Conservation (phyloP, 1,140 invertebrate genomes). For the Zaprionus vittiger region DNA sequence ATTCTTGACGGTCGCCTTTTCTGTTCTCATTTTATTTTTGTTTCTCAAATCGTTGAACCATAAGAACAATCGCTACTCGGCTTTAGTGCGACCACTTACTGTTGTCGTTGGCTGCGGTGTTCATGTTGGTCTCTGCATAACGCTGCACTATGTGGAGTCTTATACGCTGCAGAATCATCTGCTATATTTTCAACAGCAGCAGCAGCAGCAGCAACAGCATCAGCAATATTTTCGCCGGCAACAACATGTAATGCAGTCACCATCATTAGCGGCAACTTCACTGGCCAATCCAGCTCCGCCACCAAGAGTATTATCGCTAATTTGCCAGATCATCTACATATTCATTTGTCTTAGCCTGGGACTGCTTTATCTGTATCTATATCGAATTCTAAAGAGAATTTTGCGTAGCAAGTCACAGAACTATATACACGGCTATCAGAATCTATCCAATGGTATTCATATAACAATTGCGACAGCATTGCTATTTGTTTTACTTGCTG, state of each 20-base stretch:
- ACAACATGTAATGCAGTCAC: constrained; percentile 44
- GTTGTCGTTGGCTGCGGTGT: constrained; percentile 90
- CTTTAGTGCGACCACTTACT: constrained; percentile 90
- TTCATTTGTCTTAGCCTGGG: constrained; percentile 91
- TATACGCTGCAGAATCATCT: constrained; percentile 77
- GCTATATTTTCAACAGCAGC: constrained; percentile 71
- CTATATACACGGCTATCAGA: constrained; percentile 88
- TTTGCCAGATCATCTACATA: constrained; percentile 93
- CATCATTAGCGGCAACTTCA: constrained; percentile 37
- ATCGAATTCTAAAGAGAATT: constrained; percentile 88
- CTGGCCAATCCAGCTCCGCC: constrained; percentile 59
- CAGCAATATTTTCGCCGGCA: constrained; percentile 56
- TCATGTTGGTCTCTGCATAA: constrained; percentile 91
- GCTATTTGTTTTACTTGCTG: constrained; percentile 91
- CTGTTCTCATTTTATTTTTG: constrained; percentile 93
- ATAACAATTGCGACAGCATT: constrained; percentile 93
- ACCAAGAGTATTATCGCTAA: constrained; percentile 87
- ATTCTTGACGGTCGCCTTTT: constrained; percentile 93
- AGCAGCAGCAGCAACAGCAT: constrained; percentile 68
- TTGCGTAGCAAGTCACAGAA: constrained; percentile 88
- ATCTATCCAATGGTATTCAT: constrained; percentile 91
- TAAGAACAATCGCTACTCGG: constrained; percentile 87
- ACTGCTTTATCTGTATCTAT: constrained; percentile 93
- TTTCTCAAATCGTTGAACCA: constrained; percentile 89
- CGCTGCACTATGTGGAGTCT: constrained; percentile 90